Evolutionary conservation across 2,797 vertebrate genomes (phyloP).

Genomic region (Vireo griseus): DNA sequence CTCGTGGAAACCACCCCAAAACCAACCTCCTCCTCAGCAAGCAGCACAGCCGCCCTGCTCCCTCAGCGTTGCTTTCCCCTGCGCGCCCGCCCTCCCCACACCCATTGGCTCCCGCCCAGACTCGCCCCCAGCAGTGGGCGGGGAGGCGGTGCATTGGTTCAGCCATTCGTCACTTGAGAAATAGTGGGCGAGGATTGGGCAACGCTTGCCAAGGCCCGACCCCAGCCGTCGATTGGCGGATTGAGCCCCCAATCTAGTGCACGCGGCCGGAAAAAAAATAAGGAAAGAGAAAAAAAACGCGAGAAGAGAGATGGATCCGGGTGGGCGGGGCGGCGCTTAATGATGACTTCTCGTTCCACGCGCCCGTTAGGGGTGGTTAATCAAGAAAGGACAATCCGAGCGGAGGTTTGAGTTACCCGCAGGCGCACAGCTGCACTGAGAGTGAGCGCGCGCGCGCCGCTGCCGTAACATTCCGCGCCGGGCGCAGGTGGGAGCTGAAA

Average conservation of each 20-base stretch:
- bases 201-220: too few relatives aligned
- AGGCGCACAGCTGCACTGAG: background rate
- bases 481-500: background rate
- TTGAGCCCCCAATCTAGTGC: too few relatives aligned
- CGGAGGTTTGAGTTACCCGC: background rate
- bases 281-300: too few relatives aligned
- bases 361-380: background rate
- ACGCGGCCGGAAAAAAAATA: too few relatives aligned
- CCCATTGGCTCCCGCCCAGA: background rate
- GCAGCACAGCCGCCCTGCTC: background rate
- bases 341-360: background rate
- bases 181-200: too few relatives aligned
- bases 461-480: background rate
- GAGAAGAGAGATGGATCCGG: too few relatives aligned
- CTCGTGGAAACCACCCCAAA: background rate
- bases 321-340: too few relatives aligned
- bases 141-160: background rate
- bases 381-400: too few relatives aligned
- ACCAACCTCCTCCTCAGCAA: background rate
- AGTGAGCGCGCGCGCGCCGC: too few relatives aligned
- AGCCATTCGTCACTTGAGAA: too few relatives aligned
- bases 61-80: background rate
- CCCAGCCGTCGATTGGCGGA: too few relatives aligned
- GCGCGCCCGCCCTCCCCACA: background rate
- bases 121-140: background rate